Conservation (phyloP, 2,113 vertebrate species). For the Neogobius melanostomus region DNA sequence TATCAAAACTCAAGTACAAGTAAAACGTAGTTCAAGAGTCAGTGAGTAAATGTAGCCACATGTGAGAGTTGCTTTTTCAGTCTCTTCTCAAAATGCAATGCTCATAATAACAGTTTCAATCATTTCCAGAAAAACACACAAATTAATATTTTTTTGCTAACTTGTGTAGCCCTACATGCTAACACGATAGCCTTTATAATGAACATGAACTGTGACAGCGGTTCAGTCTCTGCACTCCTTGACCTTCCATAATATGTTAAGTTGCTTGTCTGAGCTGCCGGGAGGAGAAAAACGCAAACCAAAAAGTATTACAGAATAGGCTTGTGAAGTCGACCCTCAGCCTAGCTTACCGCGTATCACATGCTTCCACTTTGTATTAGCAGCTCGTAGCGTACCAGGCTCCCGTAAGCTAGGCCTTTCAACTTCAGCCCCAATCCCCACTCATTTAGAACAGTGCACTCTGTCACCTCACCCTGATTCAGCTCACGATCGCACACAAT, state of each 20-base stretch:
- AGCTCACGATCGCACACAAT: constrained; percentile 14
- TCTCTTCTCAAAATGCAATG: no score
- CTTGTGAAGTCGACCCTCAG: constrained; percentile 52
- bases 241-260: constrained; percentile 71
- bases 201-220: constrained; percentile 15
- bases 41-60: no score
- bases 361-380: constrained; percentile 79
- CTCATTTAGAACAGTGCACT: constrained; percentile 8
- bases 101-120: no score
- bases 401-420: constrained; percentile 52
- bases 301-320: constrained; percentile 17
- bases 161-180: constrained; percentile 6
- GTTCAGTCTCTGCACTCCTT: constrained; percentile 48
- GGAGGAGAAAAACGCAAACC: constrained; percentile 21
- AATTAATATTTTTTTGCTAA: no score
- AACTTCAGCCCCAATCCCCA: constrained; percentile 69
- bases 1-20: no score
- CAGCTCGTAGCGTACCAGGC: constrained; percentile 73
- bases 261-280: constrained; percentile 69
- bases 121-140: no score
- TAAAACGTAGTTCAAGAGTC: no score
- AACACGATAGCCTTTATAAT: constrained; percentile 18
- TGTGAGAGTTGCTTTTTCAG: no score
- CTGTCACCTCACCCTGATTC: constrained; percentile 22
- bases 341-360: constrained; percentile 72